These are phyloP conservation scores for Microcebus murinus DNA, from an alignment of 2,113 vertebrate genomes.

Conservation along the genomic window DNA sequence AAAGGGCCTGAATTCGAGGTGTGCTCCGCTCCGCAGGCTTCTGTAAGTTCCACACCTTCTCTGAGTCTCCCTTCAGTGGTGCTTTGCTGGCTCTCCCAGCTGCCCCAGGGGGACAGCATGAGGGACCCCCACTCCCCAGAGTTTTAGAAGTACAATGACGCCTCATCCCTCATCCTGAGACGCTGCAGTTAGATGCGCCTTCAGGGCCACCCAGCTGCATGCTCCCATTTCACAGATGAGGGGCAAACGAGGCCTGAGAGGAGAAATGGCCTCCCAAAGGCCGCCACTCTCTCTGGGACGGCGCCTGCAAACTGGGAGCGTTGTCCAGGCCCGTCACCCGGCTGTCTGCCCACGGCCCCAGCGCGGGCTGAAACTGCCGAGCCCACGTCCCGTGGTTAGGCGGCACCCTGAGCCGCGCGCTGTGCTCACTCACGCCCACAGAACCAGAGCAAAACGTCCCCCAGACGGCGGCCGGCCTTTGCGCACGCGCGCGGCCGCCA, in stretches of 20 bases:
- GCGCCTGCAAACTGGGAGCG: not conserved
- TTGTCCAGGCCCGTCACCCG: no score
- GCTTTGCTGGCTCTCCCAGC: not conserved
- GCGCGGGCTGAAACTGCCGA: not conserved
- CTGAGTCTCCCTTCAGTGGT: not conserved
- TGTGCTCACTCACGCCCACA: not conserved
- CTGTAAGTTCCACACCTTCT: not conserved
- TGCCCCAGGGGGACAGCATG: not conserved
- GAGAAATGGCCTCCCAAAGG: no score
- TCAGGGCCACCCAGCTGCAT: not conserved
- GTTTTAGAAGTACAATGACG: not conserved
- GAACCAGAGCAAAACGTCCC: not conserved
- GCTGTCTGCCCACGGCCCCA: not conserved
- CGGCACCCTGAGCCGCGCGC: not conserved
- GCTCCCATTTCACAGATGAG: not conserved
- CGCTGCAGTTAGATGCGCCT: no score
- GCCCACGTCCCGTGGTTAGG: not conserved
- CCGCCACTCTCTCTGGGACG: not conserved
- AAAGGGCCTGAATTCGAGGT: not conserved
- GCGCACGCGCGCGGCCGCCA: fast-evolving
- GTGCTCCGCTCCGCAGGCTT: not conserved
- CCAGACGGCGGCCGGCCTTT: fast-evolving
- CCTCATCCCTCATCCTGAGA: not conserved
- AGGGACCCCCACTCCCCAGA: not conserved
- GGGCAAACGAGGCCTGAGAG: not conserved